Evolutionary conservation across 2,888 invertebrate species (phyloP), one percentile per base, ranked within the genome.

Genomic region (Hymenopus coronatus): DNA sequence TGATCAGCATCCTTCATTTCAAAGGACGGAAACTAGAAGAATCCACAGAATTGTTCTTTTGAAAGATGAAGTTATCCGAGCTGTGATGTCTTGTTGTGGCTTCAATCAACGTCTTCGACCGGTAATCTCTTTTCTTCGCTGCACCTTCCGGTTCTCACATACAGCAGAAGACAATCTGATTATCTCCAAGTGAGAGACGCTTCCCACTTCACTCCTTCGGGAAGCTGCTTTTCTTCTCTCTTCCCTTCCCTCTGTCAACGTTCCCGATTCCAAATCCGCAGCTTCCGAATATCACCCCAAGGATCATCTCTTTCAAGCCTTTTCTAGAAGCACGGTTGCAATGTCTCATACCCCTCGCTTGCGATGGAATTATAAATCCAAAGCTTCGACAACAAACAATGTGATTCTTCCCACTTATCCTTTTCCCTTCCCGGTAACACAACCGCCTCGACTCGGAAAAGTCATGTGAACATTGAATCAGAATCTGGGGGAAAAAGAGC

Each of bases 111-210:
- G 81, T 28, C 54, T 85, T 46, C 85, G 33, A 46, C 85, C 54
- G 54, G 54, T 70, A 70, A 70, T 84, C 84, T 84, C 30, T 84
- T 30, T 30, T 84, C 84, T 85, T 7, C 27, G 33, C 27, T 20
- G 85, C 86, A 86, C 81, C 86, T 86, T 86, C 15, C 70, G n/a
- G 86, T 86, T 86, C 86, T 86, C 86, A 86, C 86, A 46, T n/a
- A 46, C 54, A 70, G 54, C 54, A 70, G 54, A 54, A 85, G 27
- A 85, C 85, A 86, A 86, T 86, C 86, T 70, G 86, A 86, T 86
- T 86, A 86, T 54, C 70, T n/a, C 27, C 46, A 46, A 85, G 54
- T 70, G 54, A 70, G 54, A 70, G 54, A 20, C 54, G 54, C 54
- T 70, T 70, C 54, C 54, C 54, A 70, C 54, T 70, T 70, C 54